Evolutionary conservation across 2,797 vertebrate genomes (phyloP), one percentile per base, ranked within the genome.

Genomic region (Periparus ater): DNA sequence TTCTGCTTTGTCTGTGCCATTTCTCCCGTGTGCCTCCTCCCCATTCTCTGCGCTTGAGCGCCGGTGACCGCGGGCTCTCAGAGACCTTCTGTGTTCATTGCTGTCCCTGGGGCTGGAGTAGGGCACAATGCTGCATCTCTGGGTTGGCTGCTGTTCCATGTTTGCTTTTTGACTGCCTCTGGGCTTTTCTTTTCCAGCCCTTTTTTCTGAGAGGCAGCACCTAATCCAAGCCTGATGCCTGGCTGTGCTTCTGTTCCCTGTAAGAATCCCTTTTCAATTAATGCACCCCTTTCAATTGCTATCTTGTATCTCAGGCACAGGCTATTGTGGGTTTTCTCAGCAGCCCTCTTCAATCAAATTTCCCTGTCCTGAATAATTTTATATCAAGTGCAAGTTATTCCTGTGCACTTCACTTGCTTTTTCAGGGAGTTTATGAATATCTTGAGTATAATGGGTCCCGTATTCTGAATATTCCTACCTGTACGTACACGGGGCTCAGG

Each of bases 21-120:
- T 84, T 38, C 4, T 23, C 32, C 7, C 1, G 3, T 14, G 13
- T 61, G 4, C 34, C 19, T 53, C 12, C 20, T 54, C 17, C 26
- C 18, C 0, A 0, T 27, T 50, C 3, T 50, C 48, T 20, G 36
- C 81, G 25, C 40, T 20, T 0, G 4, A 40, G 36, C 20, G 7
- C 16, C 14, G 34, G 4, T 40, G 51, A n/a, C 9, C 20, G 13
- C 34, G 0, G 0, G 7, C 60, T 65, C 3, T 36, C 27, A 34
- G 11, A 14, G 58, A 5, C 42, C 13, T 0, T 67, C n/a, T 15
- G 0, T 9, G 19, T 25, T 61, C 54, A 20, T 11, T 7, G 1
- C 16, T 53, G 20, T 25, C 16, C 26, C 29, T 34, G 17, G 38
- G 38, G 10, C 7, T 0, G 2, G 32, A 61, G 22, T 1, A 13